phyloP scores from a whole-genome alignment of 2,797 vertebrate species.

The Antrozous pallidus region DNA sequence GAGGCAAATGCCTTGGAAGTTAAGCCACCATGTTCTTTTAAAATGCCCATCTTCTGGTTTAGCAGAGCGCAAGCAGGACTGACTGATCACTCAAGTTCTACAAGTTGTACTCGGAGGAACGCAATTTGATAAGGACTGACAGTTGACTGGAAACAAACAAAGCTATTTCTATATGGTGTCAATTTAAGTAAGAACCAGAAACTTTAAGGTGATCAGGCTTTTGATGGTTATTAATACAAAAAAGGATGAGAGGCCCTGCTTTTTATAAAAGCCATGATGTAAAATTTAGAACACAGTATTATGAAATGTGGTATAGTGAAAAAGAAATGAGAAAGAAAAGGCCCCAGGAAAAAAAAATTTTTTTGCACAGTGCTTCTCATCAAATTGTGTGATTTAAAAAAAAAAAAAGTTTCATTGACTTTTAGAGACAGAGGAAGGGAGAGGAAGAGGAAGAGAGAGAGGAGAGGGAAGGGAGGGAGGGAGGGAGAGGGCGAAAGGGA shows the following conservation, averaged over 20 bases:
- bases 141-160: conserved; percentile 74
- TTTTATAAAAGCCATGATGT: conserved; percentile 26
- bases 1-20: conserved; percentile 4
- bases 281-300: conserved; percentile 23
- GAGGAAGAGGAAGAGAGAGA: neutral
- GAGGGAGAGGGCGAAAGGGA: too few relatives aligned
- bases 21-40: neutral
- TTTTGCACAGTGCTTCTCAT: conserved; percentile 61
- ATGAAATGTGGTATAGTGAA: conserved; percentile 29
- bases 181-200: conserved; percentile 56
- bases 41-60: neutral
- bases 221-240: conserved; percentile 49
- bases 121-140: conserved; percentile 72
- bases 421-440: neutral
- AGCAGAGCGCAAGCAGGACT: neutral
- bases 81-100: neutral
- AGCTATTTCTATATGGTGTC: conserved; percentile 46
- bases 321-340: conserved; percentile 23
- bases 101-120: conserved; percentile 31
- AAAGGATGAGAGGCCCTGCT: conserved; percentile 54
- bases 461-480: too few relatives aligned
- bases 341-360: neutral
- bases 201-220: conserved; percentile 32
- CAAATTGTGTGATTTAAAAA: neutral
- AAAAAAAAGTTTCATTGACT: neutral